Conservation (phyloP, 2,113 vertebrate species). For the Reinhardtius hippoglossoides region DNA sequence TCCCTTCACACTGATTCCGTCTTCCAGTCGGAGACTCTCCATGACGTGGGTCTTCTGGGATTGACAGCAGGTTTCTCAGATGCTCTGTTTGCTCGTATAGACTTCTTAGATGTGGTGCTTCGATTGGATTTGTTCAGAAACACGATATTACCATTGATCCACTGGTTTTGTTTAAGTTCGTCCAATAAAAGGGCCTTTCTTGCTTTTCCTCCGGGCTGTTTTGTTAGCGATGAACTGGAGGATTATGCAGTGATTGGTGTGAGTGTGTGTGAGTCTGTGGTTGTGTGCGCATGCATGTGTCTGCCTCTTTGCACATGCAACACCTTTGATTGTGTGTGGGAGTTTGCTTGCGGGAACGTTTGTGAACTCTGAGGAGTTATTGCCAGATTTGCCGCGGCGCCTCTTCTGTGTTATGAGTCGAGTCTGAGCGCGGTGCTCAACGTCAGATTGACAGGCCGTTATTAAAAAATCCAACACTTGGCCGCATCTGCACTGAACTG, state of each 20-base stretch:
- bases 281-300: conserved; percentile 18
- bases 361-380: conserved; percentile 76
- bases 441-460: conserved; percentile 83
- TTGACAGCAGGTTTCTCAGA: conserved; percentile 49
- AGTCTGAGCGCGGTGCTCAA: conserved; percentile 64
- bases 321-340: conserved; percentile 44
- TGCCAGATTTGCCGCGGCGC: conserved; percentile 72
- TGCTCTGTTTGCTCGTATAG: conserved; percentile 47
- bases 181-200: too few species aligned
- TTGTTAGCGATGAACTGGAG: conserved; percentile 24
- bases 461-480: conserved; percentile 83
- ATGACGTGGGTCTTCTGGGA: conserved; percentile 32
- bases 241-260: conserved; percentile 4
- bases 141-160: conserved; percentile 47
- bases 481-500: conserved; percentile 81
- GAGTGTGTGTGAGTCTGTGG: background rate
- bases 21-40: conserved; percentile 41
- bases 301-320: background rate
- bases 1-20: conserved; percentile 57
- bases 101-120: conserved; percentile 24
- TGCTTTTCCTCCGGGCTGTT: background rate
- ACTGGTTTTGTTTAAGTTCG: conserved; percentile 4
- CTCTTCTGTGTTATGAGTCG: conserved; percentile 73
- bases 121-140: conserved; percentile 36
- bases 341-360: conserved; percentile 52